Base-by-base conservation (phyloP, 2,888 invertebrate species). In the Drosophila siamana region DNA sequence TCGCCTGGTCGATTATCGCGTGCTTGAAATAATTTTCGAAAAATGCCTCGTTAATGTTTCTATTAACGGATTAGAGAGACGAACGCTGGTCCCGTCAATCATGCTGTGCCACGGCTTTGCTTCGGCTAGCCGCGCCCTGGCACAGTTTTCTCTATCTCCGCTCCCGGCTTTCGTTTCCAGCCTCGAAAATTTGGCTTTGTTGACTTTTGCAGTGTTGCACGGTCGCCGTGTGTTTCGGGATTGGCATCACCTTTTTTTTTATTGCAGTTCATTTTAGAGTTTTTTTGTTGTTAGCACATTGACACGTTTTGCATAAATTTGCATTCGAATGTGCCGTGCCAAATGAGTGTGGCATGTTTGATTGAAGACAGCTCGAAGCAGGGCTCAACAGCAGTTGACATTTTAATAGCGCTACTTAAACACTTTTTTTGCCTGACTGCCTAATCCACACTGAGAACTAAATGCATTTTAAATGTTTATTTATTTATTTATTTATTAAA, bases 21-120 rank as follows among this genome's bases (percentile, higher is more conserved):
- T 90, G 90, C 78, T 81, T 50, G 74, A 83, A 87, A 89, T 86
- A 82, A 90, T 89, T 90, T 88, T 81, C 72, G 56, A 72, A 87
- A 85, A 79, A 81, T 85, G 85, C 81, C 86, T 89, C 82, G 89
- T 89, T 90, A 90, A 90, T 90, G 90, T 90, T 90, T 90, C 89
- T 88, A 90, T 90, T 90, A 90, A 90, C 85, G 89, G 88, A 90
- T 90, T 90, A 88, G 72, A 47, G 63, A 66, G 40, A 44, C 60
- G 78, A 71, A 67, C 72, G 74, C 47, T 62, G 70, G 79, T 61
- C 76, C 61, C 67, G 80, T 78, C 84, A 84, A 75, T 75, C 86
- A 41, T 28, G 50, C n/a, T n/a, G n/a, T n/a, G n/a, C 28, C 40
- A 28, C 11, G 40, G 41, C 38, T 24, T 15, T 7, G 22, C 50